phyloP scores from a whole-genome alignment of 2,888 invertebrate species.

The Synergus umbraculus region DNA sequence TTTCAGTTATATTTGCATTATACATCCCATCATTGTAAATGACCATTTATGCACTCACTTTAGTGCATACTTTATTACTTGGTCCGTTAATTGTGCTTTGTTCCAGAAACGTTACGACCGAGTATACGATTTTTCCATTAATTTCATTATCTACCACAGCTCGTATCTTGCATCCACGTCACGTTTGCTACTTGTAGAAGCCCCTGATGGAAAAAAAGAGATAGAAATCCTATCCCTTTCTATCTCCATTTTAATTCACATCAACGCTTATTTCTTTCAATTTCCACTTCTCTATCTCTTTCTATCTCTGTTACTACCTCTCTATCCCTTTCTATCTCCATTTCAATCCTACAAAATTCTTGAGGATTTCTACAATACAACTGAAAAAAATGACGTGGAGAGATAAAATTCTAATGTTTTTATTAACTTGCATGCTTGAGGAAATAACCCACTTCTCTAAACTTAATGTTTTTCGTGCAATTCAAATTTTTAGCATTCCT shows the following conservation, averaged over 20 bases:
- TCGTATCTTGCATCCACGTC: conserved; percentile 26
- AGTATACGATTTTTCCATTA: conserved; percentile 11
- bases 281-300: background rate
- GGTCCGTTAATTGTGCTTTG: conserved; percentile 21
- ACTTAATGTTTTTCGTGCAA: background rate
- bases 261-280: too few species aligned
- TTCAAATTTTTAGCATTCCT: background rate
- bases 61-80: conserved; percentile 12
- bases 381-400: background rate
- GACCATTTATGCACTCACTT: too few species aligned
- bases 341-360: background rate
- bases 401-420: background rate
- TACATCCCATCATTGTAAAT: background rate
- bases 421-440: background rate
- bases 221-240: too few species aligned
- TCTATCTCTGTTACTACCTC: too few species aligned
- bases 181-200: conserved; percentile 21
- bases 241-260: background rate
- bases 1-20: background rate
- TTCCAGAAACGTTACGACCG: background rate
- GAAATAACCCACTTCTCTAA: background rate
- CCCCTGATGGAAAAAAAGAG: too few species aligned
- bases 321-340: background rate
- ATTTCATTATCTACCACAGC: conserved; percentile 14
- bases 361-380: background rate